Base-by-base conservation (phyloP, 2,888 invertebrate genomes). In the Agrilus biguttatus region DNA sequence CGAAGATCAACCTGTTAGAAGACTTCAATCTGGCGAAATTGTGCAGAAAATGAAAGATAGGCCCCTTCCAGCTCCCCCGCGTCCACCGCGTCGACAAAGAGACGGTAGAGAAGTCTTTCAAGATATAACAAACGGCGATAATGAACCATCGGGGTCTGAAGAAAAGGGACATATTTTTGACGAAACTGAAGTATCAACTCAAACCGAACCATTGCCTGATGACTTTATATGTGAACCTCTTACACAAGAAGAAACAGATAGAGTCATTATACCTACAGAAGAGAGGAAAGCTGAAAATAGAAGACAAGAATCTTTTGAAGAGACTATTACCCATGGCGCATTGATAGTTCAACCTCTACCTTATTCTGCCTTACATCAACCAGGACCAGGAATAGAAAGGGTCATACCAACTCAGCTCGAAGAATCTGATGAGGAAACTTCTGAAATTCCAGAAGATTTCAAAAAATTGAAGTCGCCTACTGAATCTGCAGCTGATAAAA, bases 61-160 rank as follows among this genome's bases (percentile, higher is more conserved):
- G 48, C 90, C 90, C 0, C 63, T 90, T 49, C 90, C 90, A 2
- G 80, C 90, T 5, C 90, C 90, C 0, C 90, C 90, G 2, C 70
- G 88, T 45, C 89, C 89, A 33, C 86, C 87, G 0, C 74, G 88
- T 46, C 63, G 61, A 50, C 47, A 55, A 5, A 55, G 56, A 49
- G 51, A 50, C 13, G 45, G 45, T 19, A 49, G 50, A 43, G 50
- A 45, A 36, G 32, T 33, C 52, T 49, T 43, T 54, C 49, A 53
- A 41, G 63, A 63, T 36, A 61, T 63, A 37, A 62, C 63, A 1
- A 52, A 57, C 43, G 57, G 60, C 49, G 57, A 60, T 43, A 57
- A 53, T 38, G 45, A 49, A 40, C 46, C 45, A 37, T 19, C 45
- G 50, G 37, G 49, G 14, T 44, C 45, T n/a, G 42, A 48, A 40